Percentiles rank a stretch among this genome's conserved stretches.
These are phyloP conservation scores for Colostygia pectinataria DNA, from an alignment of 2,888 invertebrate genomes.

Conservation along the genomic window DNA sequence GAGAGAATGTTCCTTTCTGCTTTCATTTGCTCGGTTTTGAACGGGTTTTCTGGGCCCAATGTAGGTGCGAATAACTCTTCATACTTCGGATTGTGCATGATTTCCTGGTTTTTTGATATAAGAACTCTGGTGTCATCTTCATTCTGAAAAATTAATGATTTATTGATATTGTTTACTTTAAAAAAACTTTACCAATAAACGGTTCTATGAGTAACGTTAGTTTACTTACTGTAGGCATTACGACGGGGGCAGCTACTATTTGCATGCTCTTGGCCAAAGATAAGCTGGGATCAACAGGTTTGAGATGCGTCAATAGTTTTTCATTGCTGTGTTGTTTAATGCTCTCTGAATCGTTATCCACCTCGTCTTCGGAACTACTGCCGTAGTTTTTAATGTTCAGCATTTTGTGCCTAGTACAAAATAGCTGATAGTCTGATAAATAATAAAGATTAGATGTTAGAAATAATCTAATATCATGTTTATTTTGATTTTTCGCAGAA, in stretches of 20 bases:
- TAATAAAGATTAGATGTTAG: no score
- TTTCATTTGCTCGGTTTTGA: constrained; percentile 93
- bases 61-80: constrained; percentile 97
- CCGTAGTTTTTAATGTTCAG: constrained; percentile 89
- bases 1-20: constrained; percentile 95
- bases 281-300: constrained; percentile 80
- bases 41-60: constrained; percentile 96
- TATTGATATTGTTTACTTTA: no score
- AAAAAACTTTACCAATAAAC: no score
- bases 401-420: constrained; percentile 84
- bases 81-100: constrained; percentile 95
- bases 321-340: constrained; percentile 65
- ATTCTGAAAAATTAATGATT: constrained; percentile 86
- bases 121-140: constrained; percentile 87
- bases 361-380: constrained; percentile 88
- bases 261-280: constrained; percentile 86
- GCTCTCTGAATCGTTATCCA: constrained; percentile 70
- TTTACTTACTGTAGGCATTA: constrained; percentile 88
- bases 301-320: constrained; percentile 75
- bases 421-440: no score
- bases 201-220: no score
- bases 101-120: constrained; percentile 92
- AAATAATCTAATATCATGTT: no score
- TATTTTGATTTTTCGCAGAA: no score
- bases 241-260: constrained; percentile 92